Percentiles rank a stretch among this genome's conserved stretches.
phyloP scores from a whole-genome alignment of 1,140 invertebrate species.

The Cardiocondyla obscurior region DNA sequence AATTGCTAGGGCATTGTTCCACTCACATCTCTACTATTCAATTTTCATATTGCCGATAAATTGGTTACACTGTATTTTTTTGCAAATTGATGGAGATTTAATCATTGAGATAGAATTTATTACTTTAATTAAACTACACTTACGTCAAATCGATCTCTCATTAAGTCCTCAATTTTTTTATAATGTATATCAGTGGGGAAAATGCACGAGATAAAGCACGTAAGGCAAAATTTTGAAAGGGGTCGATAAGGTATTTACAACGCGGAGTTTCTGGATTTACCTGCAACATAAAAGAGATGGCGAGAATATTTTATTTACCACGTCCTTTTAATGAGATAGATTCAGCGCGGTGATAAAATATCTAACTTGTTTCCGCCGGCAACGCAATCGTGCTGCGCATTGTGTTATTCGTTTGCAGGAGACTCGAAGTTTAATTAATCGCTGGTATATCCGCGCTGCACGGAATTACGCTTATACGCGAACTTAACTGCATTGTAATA shows the following conservation, averaged over 20 bases:
- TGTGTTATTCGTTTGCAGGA: slow-evolving; percentile 28
- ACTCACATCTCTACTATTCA: slow-evolving; percentile 15
- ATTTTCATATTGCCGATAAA: slow-evolving; percentile 25
- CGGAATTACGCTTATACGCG: slow-evolving; percentile 6
- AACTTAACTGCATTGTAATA: slow-evolving; percentile 20
- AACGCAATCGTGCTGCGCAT: background rate
- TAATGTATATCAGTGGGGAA: background rate
- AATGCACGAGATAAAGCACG: background rate
- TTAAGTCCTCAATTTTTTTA: background rate
- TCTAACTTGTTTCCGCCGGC: slow-evolving; percentile 6
- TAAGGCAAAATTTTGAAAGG: background rate
- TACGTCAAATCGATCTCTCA: background rate
- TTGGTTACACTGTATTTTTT: slow-evolving; percentile 30
- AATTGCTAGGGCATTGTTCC: background rate
- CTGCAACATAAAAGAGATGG: background rate
- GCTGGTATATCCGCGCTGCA: background rate
- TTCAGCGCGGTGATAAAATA: slow-evolving; percentile 26
- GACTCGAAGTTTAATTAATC: slow-evolving; percentile 53
- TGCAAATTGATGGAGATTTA: slow-evolving; percentile 1
- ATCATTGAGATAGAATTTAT: background rate
- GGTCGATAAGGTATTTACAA: background rate
- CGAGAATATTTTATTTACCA: slow-evolving; percentile 1
- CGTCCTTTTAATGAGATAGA: slow-evolving; percentile 40
- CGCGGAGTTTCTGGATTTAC: background rate
- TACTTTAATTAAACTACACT: background rate